A percentile compares a stretch with the other conserved stretches of the same genome.
These are phyloP conservation scores for Heteronetta atricapilla DNA, from an alignment of 2,113 vertebrate genomes.

Conservation along the genomic window DNA sequence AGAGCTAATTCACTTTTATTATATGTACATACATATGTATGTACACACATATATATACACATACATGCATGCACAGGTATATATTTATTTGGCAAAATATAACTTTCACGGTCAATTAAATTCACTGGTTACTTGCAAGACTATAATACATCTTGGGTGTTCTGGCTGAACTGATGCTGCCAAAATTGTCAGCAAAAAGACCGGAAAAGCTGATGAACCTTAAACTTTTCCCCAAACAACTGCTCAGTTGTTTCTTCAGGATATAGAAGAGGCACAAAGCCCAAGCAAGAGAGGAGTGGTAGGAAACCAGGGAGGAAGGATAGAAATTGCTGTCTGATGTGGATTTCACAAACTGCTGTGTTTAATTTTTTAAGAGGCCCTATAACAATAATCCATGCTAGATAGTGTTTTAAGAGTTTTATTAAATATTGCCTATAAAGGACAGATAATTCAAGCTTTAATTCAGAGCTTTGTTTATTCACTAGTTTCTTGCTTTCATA, in stretches of 20 bases:
- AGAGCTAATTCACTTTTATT: not conserved
- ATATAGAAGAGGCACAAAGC: not conserved
- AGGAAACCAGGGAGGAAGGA: not conserved
- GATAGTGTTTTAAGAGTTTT: not conserved
- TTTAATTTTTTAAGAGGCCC: not conserved
- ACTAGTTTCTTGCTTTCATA: not conserved
- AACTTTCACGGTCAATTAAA: not conserved
- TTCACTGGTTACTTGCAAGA: constrained; percentile 4
- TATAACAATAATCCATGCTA: not conserved
- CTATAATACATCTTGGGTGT: constrained; percentile 55
- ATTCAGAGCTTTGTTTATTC: not conserved
- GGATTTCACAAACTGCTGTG: not conserved
- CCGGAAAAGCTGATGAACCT: constrained; percentile 47
- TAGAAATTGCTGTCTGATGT: not conserved
- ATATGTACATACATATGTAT: not conserved
- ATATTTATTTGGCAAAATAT: not conserved
- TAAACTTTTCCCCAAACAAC: constrained; percentile 36
- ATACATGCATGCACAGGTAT: not conserved
- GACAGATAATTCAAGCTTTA: not conserved
- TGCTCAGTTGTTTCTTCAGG: constrained; percentile 23
- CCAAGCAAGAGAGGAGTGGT: not conserved
- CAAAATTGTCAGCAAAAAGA: constrained; percentile 55
- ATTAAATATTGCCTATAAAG: not conserved
- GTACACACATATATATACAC: not conserved
- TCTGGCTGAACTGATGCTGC: constrained; percentile 33